These are phyloP conservation scores for Pachyseris speciosa DNA, from an alignment of 64 coral and sea anemone species.

Conservation along the genomic window DNA sequence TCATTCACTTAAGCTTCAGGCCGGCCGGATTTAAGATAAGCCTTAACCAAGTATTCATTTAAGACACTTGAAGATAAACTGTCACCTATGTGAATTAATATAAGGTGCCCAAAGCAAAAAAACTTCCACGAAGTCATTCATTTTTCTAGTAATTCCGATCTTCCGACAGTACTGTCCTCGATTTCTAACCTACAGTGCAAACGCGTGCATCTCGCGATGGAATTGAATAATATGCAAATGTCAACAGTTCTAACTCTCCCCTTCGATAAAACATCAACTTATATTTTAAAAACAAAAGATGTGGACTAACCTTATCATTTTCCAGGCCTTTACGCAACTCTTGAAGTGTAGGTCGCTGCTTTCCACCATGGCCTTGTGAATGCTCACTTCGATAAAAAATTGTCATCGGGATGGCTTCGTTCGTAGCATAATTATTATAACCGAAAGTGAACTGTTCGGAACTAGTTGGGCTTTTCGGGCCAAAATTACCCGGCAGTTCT, in stretches of 20 bases:
- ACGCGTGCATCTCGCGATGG: no score
- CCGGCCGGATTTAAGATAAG: no score
- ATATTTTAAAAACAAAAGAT: no score
- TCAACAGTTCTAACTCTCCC: not conserved
- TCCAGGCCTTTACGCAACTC: conserved; percentile 87
- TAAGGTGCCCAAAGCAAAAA: no score
- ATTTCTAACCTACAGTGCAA: no score
- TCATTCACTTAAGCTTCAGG: no score
- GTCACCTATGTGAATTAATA: no score
- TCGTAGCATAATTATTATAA: conserved; percentile 77
- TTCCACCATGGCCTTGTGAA: conserved; percentile 48
- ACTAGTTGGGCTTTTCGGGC: not conserved
- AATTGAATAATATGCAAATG: not conserved
- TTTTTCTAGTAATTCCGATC: no score
- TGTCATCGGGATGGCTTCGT: conserved; percentile 93
- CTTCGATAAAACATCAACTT: not conserved
- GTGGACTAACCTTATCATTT: conserved; percentile 53
- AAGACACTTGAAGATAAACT: no score
- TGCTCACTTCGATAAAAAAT: conserved; percentile 90
- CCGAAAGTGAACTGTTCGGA: conserved; percentile 1
- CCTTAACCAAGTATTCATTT: no score
- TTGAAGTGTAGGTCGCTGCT: conserved; percentile 78
- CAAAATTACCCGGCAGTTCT: not conserved
- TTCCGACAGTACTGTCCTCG: no score
- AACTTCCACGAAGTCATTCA: no score